phyloP scores from a whole-genome alignment of 2,797 vertebrate genomes.

The Perodicticus potto region DNA sequence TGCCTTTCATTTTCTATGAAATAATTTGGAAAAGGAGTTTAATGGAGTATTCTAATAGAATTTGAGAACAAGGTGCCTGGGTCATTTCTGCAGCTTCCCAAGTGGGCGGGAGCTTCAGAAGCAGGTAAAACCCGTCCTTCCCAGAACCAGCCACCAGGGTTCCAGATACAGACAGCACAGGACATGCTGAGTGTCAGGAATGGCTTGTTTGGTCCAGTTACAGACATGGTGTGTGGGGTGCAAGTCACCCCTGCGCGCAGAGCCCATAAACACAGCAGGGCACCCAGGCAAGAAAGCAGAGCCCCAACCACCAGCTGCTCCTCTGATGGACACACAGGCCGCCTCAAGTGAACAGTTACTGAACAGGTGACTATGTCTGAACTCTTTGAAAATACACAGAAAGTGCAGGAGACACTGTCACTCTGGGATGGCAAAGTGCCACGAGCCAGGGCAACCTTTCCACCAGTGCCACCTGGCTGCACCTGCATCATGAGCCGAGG shows the following conservation, averaged over 20 bases:
- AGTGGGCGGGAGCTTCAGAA: not conserved
- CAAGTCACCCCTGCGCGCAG: no score
- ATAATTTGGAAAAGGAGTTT: not conserved
- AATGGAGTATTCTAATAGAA: not conserved
- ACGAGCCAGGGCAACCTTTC: no score
- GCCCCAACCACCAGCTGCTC: not conserved
- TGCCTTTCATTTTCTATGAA: not conserved
- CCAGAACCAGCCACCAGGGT: not conserved
- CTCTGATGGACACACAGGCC: no score
- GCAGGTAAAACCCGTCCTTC: not conserved
- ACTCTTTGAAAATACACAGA: not conserved
- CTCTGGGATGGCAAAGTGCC: no score
- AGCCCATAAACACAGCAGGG: not conserved
- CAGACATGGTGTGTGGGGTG: no score
- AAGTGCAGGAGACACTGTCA: no score
- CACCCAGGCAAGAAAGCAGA: not conserved
- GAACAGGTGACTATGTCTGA: not conserved
- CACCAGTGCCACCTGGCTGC: no score
- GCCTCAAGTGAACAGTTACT: no score
- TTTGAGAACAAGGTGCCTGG: not conserved
- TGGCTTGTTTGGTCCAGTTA: not conserved
- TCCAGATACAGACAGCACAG: no score
- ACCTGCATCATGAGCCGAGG: fast-evolving
- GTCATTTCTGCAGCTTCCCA: not conserved
- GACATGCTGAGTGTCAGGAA: not conserved